Conservation (phyloP, 2,797 vertebrate species). For the Mormyrus proboscirostris region DNA sequence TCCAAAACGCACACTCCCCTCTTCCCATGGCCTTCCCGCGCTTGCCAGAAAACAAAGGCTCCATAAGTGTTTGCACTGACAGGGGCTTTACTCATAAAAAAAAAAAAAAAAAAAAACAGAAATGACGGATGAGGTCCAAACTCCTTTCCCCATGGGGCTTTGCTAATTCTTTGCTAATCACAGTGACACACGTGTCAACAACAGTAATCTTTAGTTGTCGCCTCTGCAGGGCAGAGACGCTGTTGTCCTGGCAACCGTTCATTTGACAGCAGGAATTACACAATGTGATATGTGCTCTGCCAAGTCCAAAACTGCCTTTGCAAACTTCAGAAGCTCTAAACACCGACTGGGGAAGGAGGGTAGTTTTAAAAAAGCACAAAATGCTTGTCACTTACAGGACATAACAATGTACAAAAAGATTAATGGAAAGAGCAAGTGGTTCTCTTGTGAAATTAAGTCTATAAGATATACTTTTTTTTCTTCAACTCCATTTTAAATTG, state of each 20-base stretch:
- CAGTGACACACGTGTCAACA: constrained; percentile 40
- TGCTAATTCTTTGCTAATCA: constrained; percentile 42
- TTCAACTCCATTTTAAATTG: background rate
- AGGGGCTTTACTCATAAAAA: background rate
- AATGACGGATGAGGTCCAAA: constrained; percentile 29
- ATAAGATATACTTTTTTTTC: background rate
- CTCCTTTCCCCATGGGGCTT: constrained; percentile 23
- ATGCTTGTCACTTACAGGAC: constrained; percentile 16
- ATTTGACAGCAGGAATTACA: constrained; percentile 38
- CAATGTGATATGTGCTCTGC: constrained; percentile 28
- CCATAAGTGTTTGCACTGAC: constrained; percentile 24
- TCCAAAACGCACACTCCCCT: background rate
- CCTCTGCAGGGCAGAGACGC: constrained; percentile 17
- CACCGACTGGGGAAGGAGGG: background rate
- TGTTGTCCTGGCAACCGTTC: constrained; percentile 34
- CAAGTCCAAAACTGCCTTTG: constrained; percentile 23
- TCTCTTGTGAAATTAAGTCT: background rate
- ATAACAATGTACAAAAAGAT: constrained; percentile 28
- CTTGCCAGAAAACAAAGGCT: constrained; percentile 15
- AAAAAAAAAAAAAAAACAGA: constrained; percentile 18
- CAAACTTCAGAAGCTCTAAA: constrained; percentile 27
- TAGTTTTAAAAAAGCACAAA: constrained; percentile 25
- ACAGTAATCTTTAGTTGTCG: constrained; percentile 32
- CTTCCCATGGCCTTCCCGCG: constrained; percentile 50
- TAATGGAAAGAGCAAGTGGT: constrained; percentile 6